phyloP scores from a whole-genome alignment of 2,113 vertebrate genomes.

The Alouatta palliata region DNA sequence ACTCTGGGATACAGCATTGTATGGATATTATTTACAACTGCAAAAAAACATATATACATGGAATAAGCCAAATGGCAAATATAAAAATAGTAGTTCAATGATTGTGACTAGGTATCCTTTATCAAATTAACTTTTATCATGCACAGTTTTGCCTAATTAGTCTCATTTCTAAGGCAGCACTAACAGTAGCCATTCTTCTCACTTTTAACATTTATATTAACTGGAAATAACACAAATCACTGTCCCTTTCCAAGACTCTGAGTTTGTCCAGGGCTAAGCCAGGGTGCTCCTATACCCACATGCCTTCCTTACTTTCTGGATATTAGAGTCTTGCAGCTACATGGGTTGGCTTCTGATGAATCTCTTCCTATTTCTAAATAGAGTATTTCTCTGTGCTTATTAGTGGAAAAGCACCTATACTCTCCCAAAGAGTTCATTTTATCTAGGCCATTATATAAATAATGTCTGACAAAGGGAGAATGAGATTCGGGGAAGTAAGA shows the following conservation, averaged over 20 bases:
- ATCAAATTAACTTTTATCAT: background rate
- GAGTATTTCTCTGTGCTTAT: slow-evolving; percentile 46
- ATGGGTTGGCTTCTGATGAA: background rate
- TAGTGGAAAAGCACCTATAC: slow-evolving; percentile 19
- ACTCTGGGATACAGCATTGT: background rate
- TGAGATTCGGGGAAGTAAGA: slow-evolving; percentile 15
- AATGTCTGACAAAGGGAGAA: slow-evolving; percentile 30
- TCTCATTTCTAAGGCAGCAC: background rate
- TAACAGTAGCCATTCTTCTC: slow-evolving; percentile 6
- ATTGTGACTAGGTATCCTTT: background rate
- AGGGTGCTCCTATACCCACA: background rate
- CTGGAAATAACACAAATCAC: background rate
- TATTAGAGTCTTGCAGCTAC: background rate
- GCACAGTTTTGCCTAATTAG: background rate
- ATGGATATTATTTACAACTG: background rate
- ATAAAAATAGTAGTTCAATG: background rate
- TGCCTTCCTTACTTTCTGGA: background rate
- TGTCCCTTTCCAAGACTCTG: background rate
- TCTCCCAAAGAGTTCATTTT: slow-evolving; percentile 61
- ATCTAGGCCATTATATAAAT: slow-evolving; percentile 41
- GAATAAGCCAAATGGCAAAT: slow-evolving; percentile 4
- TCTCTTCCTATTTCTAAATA: slow-evolving; percentile 42
- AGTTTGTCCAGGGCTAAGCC: background rate
- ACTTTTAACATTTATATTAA: background rate
- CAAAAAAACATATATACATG: background rate